Base-by-base conservation (phyloP, 2,888 invertebrate species). In the Pseudococcus viburni region DNA sequence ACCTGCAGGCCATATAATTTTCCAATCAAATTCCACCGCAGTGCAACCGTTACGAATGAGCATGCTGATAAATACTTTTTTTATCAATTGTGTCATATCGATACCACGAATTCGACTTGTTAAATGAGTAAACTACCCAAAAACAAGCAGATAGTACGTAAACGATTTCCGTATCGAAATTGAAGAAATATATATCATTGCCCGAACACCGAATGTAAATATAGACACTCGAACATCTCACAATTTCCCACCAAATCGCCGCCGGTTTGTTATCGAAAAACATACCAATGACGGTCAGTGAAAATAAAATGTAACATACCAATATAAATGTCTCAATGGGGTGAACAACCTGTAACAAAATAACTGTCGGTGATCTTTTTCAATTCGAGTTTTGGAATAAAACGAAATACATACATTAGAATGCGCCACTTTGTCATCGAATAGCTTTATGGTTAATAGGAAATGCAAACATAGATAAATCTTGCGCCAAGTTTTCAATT, bases 231-330 rank as follows among this genome's bases (percentile, higher is more conserved):
- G 94, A 92, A 90, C 95, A 96, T 12, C 96, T 93, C 1, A 93
- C 89, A 0, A 95, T 93, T 91, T 96, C 96, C 55, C 94, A 92
- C 1, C 93, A 90, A 9, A 94, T 93, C 0, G 94, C 94, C 90
- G 93, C 92, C 9, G 93, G 93, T 73, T 93, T 93, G 90, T 94
- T 94, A 90, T 96, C 96, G 90, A 96, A 94, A 11, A 96, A 91
- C 93, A 95, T 93, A 0, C 96, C 95, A 85, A 96, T 95, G 39
- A 94, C 92, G 0, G 94, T 94, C 17, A 96, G 91, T 0, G 95
- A 94, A 3, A 93, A 93, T 80, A 95, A 93, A 90, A 95, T 94
- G 92, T 95, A 95, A 77, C 85, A 84, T 59, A 55, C 94, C 93
- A 84, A 93, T 91, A 17, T 94, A 91, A 2, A 94, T 94, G 4